A percentile compares a stretch with the other conserved stretches of the same genome.
phyloP scores from a whole-genome alignment of 2,113 vertebrate species.

The Alaudala cheleensis region DNA sequence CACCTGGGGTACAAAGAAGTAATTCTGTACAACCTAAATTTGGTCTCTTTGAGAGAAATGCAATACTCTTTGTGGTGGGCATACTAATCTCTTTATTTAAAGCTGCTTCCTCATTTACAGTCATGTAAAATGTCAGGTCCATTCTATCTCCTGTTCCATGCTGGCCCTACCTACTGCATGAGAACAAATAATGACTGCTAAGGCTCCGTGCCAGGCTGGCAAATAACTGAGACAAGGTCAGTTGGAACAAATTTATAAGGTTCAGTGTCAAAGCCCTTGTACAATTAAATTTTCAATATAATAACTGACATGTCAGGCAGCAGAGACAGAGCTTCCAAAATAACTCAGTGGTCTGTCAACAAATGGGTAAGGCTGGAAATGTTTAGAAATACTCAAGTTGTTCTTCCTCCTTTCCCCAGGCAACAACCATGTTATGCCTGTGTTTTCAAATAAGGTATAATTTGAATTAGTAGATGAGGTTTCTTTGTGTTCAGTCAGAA shows the following conservation, averaged over 20 bases:
- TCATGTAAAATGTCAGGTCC: conserved; percentile 39
- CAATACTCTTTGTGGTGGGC: conserved; percentile 2
- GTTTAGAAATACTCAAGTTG: conserved; percentile 49
- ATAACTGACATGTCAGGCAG: conserved; percentile 20
- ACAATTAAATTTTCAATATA: conserved; percentile 58
- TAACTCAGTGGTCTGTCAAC: conserved; percentile 66
- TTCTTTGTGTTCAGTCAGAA: conserved; percentile 54
- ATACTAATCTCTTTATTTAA: conserved; percentile 60
- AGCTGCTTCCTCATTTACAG: conserved; percentile 45
- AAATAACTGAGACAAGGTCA: conserved; percentile 71
- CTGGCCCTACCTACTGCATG: conserved; percentile 23
- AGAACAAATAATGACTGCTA: conserved; percentile 48
- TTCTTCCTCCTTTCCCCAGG: background rate
- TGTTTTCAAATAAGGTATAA: conserved; percentile 49
- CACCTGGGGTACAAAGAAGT: background rate
- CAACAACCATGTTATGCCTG: background rate
- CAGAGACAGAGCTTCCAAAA: conserved; percentile 59
- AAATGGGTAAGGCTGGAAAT: conserved; percentile 59
- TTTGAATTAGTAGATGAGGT: conserved; percentile 40
- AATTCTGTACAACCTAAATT: conserved; percentile 40
- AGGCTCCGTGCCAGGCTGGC: conserved; percentile 43
- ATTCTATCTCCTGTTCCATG: background rate
- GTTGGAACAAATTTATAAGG: conserved; percentile 68
- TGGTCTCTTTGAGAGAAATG: conserved; percentile 25
- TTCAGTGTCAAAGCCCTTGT: conserved; percentile 52